These are phyloP conservation scores for Meloe dianella DNA, from an alignment of 2,888 invertebrate species.

Conservation along the genomic window DNA sequence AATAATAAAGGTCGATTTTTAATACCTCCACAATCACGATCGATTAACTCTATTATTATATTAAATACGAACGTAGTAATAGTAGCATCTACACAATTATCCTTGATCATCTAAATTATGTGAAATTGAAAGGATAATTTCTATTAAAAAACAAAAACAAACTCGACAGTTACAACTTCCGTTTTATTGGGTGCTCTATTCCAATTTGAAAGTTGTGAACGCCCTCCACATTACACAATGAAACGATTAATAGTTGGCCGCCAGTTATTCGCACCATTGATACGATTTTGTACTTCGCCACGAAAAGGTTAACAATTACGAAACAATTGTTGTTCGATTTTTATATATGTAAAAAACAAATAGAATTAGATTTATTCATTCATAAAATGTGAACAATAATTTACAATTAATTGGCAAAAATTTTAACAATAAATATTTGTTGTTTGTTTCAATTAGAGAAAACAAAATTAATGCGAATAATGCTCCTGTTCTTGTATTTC, in stretches of 20 bases:
- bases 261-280: background rate
- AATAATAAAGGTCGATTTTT: background rate
- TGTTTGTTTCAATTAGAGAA: too few relatives aligned
- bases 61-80: too few relatives aligned
- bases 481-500: background rate
- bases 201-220: background rate
- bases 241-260: background rate
- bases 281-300: background rate
- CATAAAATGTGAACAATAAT: background rate
- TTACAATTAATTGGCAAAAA: conserved; percentile 5
- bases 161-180: background rate
- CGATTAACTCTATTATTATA: too few relatives aligned
- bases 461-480: background rate
- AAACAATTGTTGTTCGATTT: background rate
- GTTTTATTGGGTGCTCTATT: background rate
- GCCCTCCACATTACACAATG: background rate
- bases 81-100: background rate
- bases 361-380: background rate
- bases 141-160: too few relatives aligned
- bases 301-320: conserved; percentile 1
- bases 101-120: conserved; percentile 1
- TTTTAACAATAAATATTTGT: background rate
- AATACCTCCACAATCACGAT: too few relatives aligned
- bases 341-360: background rate
- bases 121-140: background rate